These are phyloP conservation scores for Lutjanus campechanus DNA, from an alignment of 2,797 vertebrate genomes.

Conservation along the genomic window DNA sequence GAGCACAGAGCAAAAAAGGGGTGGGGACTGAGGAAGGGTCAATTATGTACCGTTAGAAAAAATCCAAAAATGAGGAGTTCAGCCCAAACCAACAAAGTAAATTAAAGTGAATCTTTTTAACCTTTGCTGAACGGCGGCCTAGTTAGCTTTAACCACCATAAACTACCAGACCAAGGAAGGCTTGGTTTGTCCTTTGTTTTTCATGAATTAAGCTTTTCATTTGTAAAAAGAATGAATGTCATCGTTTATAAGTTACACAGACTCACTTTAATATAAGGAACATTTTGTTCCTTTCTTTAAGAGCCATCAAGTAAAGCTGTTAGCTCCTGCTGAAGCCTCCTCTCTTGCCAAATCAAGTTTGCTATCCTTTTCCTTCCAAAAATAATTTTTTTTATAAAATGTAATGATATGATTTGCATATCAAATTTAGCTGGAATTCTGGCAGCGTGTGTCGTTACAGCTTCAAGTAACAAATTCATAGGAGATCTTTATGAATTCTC, in stretches of 20 bases:
- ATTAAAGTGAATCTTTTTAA: neutral
- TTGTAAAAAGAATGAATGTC: conserved; percentile 7
- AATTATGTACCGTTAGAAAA: neutral
- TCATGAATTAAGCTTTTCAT: neutral
- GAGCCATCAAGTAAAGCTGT: neutral
- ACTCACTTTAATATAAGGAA: neutral
- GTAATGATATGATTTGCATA: neutral
- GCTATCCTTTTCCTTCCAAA: neutral
- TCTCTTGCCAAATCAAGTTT: neutral
- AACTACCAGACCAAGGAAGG: neutral
- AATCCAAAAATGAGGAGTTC: neutral
- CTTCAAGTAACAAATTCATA: conserved; percentile 4
- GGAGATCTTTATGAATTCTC: neutral
- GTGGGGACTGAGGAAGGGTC: too few relatives aligned
- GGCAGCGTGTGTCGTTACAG: neutral
- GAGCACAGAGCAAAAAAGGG: too few relatives aligned
- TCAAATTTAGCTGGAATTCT: conserved; percentile 27
- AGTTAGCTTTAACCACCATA: neutral
- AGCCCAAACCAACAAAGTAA: neutral
- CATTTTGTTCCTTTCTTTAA: conserved; percentile 3
- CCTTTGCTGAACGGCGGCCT: neutral
- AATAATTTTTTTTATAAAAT: neutral
- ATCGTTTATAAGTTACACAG: neutral
- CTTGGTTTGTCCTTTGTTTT: neutral
- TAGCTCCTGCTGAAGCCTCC: neutral